Base-by-base conservation (phyloP, 1,140 invertebrate species). In the Drosophila obscura region DNA sequence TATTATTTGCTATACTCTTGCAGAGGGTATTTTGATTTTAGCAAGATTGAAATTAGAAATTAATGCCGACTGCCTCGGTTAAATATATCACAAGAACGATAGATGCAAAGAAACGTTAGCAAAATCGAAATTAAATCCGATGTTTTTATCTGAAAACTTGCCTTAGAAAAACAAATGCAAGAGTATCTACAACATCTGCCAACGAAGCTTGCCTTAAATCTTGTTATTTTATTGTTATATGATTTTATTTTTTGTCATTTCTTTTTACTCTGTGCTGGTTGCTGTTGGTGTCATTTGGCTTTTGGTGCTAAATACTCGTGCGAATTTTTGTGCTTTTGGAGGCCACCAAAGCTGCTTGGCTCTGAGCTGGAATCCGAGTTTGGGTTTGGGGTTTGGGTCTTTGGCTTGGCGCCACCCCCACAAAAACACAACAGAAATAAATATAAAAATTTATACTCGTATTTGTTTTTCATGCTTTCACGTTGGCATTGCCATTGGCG, bases 401-500 rank as follows among this genome's bases (percentile, higher is more conserved):
- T 65, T 78, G 39, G 69, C 39, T 67, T 67, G 73, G 82, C 81
- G 77, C 81, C 81, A 81, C 81, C 81, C 81, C 73, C 81, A 74
- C 76, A 73, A 60, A 56, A 55, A 67, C 39, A 56, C 46, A 77
- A 76, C 45, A 50, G 44, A 77, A 69, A 77, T 55, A 71, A 59
- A 63, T 63, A 73, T 53, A 62, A 55, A 73, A 63, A 39, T 73
- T 56, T 63, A 73, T 63, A 50, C 51, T 22, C 31, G 48, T 74
- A 87, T 87, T 84, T 84, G 61, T 64, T 81, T 81, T 87, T 87
- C 64, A 71, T 74, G 68, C 82, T 87, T 84, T 84, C 73, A 64
- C 52, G 68, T 50, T 69, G 64, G 73, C 68, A 82, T 73, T 61
- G 80, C 80, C 80, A 60, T 15, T 63, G 77, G 80, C 80, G 62